A percentile compares a stretch with the other conserved stretches of the same genome.
These are phyloP conservation scores for Microctonus brassicae DNA, from an alignment of 2,888 invertebrate species.

Conservation along the genomic window DNA sequence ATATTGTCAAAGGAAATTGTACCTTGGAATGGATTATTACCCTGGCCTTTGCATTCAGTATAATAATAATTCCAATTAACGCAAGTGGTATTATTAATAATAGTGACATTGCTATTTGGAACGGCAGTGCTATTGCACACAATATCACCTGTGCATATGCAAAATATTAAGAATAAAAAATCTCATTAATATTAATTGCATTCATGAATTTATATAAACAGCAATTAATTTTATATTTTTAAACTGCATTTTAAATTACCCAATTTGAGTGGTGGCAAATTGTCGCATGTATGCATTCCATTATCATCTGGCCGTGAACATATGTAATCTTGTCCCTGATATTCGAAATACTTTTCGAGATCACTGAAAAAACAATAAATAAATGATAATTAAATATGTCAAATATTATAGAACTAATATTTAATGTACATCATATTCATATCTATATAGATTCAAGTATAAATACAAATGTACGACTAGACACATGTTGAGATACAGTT, in stretches of 20 bases:
- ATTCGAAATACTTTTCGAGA: constrained; percentile 87
- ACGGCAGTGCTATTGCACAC: constrained; percentile 84
- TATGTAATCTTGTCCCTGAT: constrained; percentile 95
- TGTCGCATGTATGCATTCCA: constrained; percentile 92
- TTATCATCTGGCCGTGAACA: constrained; percentile 93
- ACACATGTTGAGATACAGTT: constrained; percentile 58
- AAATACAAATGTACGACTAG: constrained; percentile 19
- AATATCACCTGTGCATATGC: constrained; percentile 75
- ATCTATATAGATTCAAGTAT: constrained; percentile 27
- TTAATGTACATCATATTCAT: constrained; percentile 21
- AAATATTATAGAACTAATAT: not conserved
- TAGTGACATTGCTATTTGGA: constrained; percentile 76
- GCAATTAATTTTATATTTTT: not conserved
- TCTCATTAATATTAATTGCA: not conserved
- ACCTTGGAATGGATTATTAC: constrained; percentile 97
- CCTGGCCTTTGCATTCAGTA: constrained; percentile 91
- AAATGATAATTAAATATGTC: not conserved
- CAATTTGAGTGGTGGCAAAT: constrained; percentile 80
- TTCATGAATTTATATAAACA: not conserved
- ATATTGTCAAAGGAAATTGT: constrained; percentile 99
- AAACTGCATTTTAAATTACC: constrained; percentile 53
- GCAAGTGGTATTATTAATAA: constrained; percentile 78
- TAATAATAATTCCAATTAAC: constrained; percentile 99
- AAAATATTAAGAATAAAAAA: no score
- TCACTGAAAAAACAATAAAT: constrained; percentile 69